A percentile compares a stretch with the other conserved stretches of the same genome.
Conservation (phyloP, 2,888 invertebrate genomes). For the Troilus luridus region DNA sequence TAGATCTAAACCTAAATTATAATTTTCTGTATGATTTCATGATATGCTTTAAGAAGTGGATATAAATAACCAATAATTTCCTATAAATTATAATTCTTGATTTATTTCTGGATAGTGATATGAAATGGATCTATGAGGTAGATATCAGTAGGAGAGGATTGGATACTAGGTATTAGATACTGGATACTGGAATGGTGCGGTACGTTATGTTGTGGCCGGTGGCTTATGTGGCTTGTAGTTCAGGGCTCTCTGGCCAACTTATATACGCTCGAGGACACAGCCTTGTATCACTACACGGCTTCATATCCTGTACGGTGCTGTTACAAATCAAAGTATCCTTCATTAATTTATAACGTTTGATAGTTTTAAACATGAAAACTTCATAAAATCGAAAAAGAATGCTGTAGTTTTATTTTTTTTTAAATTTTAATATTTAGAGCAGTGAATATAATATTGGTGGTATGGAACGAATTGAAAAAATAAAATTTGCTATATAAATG, state of each 20-base stretch:
- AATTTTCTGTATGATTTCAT: no score
- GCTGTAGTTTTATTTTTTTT: no score
- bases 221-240: constrained; percentile 27
- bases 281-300: background rate
- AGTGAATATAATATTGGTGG: no score
- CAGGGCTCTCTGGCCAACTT: background rate
- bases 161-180: background rate
- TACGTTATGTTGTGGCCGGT: background rate
- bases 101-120: background rate
- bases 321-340: background rate
- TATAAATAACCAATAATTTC: no score
- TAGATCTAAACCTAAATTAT: no score
- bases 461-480: no score
- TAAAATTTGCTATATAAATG: no score
- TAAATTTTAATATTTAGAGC: no score
- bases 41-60: no score
- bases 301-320: background rate
- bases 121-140: background rate
- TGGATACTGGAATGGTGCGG: background rate
- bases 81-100: background rate
- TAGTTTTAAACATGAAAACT: background rate
- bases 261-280: background rate
- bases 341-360: background rate
- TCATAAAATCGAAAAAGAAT: no score
- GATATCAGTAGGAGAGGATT: background rate